phyloP scores from a whole-genome alignment of 2,888 invertebrate genomes.

The Nemotelus pantherinus region DNA sequence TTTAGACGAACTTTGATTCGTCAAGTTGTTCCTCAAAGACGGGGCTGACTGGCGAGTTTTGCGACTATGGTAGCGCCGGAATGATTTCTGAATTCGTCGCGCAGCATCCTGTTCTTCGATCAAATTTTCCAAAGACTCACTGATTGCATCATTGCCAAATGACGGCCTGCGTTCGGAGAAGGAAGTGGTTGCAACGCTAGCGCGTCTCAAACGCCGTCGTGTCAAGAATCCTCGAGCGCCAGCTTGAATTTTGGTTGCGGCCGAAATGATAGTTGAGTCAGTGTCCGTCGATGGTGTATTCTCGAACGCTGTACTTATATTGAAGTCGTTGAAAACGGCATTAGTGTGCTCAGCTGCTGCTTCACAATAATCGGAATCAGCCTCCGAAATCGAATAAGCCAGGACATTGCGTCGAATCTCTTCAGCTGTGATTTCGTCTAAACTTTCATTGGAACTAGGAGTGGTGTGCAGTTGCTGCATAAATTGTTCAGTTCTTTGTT shows the following conservation, averaged over 20 bases:
- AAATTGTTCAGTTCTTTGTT: slow-evolving; percentile 31
- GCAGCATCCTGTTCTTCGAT: slow-evolving; percentile 54
- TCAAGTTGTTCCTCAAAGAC: slow-evolving; percentile 8
- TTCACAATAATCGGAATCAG: slow-evolving; percentile 61
- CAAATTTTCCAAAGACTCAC: slow-evolving; percentile 60
- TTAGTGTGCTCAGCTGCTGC: slow-evolving; percentile 27
- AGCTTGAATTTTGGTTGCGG: slow-evolving; percentile 62
- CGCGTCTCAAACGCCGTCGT: slow-evolving; percentile 57
- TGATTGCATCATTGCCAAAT: slow-evolving; percentile 62
- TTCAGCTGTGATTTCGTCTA: slow-evolving; percentile 58
- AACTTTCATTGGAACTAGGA: slow-evolving; percentile 51
- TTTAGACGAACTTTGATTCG: slow-evolving; percentile 29
- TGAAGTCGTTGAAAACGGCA: slow-evolving; percentile 57
- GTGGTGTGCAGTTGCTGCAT: slow-evolving; percentile 36
- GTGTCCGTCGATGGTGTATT: slow-evolving; percentile 61
- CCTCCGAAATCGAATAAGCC: slow-evolving; percentile 61
- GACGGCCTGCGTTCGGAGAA: slow-evolving; percentile 58
- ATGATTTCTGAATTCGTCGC: slow-evolving; percentile 48
- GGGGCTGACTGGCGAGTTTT: slow-evolving; percentile 44
- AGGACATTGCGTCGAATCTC: slow-evolving; percentile 61
- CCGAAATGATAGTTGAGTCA: slow-evolving; percentile 62
- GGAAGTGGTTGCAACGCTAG: slow-evolving; percentile 57
- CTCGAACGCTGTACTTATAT: slow-evolving; percentile 60
- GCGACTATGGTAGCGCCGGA: slow-evolving; percentile 55
- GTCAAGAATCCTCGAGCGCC: slow-evolving; percentile 61